A percentile compares a stretch with the other conserved stretches of the same genome.
Evolutionary conservation across 2,113 vertebrate species (phyloP).

Genomic region (Dromiciops gliroides): DNA sequence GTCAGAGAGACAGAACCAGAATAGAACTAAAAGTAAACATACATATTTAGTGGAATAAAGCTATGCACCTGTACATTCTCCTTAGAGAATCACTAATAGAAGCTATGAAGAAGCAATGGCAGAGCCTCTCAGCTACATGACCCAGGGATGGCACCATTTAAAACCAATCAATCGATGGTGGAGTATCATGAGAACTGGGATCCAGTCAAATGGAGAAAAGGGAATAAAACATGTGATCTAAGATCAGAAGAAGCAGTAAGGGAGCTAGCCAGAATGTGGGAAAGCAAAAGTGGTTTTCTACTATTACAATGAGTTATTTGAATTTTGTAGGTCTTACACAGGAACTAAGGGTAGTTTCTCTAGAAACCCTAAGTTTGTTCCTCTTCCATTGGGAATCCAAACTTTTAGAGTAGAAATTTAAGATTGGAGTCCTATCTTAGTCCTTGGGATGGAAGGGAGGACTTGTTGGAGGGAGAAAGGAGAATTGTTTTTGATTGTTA

Average conservation of each 20-base stretch:
- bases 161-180: not conserved
- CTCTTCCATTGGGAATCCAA: not conserved
- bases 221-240: not conserved
- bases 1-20: not conserved
- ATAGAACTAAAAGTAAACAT: not conserved
- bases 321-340: not conserved
- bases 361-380: not conserved
- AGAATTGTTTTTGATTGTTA: not conserved
- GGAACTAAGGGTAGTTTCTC: not conserved
- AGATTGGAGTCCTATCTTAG: not conserved
- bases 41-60: not conserved
- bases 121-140: not conserved
- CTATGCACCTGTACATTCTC: not conserved
- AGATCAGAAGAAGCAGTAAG: not conserved
- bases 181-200: not conserved
- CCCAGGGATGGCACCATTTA: not conserved
- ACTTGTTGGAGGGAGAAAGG: not conserved
- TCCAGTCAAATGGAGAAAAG: not conserved
- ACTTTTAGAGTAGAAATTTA: not conserved
- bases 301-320: not conserved
- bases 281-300: not conserved
- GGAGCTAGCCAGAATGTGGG: not conserved
- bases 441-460: not conserved
- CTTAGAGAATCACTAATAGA: not conserved
- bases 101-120: not conserved